phyloP scores from a whole-genome alignment of 2,797 vertebrate genomes.

The Podarcis lilfordi region DNA sequence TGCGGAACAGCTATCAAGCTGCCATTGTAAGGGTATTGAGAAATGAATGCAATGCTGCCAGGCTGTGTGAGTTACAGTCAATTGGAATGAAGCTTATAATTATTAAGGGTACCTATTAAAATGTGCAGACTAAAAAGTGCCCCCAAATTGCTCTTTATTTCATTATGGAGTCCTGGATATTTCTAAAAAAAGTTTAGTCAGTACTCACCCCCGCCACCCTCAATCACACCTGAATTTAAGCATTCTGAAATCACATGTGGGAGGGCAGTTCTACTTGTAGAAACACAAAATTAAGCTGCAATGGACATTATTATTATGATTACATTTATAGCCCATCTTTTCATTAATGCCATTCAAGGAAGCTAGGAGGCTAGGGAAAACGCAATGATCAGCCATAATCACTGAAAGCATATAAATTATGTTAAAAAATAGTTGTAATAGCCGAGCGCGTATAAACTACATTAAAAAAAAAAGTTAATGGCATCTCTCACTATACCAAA shows the following conservation, averaged over 20 bases:
- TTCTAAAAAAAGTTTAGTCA: background rate
- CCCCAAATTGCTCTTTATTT: constrained; percentile 17
- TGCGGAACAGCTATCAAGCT: constrained; percentile 4
- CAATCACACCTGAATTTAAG: background rate
- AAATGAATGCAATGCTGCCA: constrained; percentile 5
- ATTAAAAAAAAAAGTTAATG: background rate
- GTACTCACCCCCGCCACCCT: background rate
- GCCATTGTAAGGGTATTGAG: background rate
- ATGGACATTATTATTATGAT: background rate
- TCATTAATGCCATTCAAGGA: background rate
- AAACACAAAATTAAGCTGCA: background rate
- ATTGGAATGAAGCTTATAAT: constrained; percentile 14
- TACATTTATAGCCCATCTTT: background rate
- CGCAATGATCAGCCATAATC: background rate
- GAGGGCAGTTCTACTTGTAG: too few species aligned
- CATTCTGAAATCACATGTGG: background rate
- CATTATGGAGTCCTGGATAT: background rate
- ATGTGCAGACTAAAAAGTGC: constrained; percentile 8
- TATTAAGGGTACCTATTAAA: constrained; percentile 22
- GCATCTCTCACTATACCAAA: background rate
- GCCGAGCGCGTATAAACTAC: too few species aligned
- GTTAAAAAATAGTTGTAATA: background rate
- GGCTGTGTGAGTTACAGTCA: background rate
- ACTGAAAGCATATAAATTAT: background rate
- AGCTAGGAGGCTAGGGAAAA: background rate